phyloP scores from a whole-genome alignment of 2,888 invertebrate genomes.

The Dione juno region DNA sequence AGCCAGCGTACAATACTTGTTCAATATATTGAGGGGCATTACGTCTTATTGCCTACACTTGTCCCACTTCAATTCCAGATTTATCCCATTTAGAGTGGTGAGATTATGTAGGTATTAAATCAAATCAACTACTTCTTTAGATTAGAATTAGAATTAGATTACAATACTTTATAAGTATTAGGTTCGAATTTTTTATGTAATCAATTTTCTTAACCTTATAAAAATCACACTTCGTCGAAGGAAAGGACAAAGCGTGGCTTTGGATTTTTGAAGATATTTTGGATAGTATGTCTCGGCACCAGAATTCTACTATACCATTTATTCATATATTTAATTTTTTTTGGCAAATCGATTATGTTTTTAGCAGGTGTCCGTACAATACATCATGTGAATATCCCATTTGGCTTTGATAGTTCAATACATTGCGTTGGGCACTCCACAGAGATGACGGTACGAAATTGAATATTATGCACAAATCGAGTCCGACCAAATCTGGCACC shows the following conservation, averaged over 20 bases:
- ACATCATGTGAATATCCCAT: slow-evolving; percentile 29
- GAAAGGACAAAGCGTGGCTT: no score
- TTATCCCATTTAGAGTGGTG: background rate
- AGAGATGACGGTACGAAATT: slow-evolving; percentile 64
- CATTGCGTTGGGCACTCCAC: slow-evolving; percentile 57
- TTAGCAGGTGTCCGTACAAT: background rate
- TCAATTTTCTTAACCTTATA: no score
- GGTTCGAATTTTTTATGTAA: no score
- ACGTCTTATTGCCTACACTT: slow-evolving; percentile 2
- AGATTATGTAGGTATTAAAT: background rate
- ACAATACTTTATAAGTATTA: no score
- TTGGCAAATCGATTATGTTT: background rate
- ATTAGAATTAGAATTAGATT: background rate
- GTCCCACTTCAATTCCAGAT: background rate
- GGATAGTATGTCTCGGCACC: no score
- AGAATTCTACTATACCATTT: no score
- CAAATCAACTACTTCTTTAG: background rate
- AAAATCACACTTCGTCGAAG: no score
- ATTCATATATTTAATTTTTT: no score
- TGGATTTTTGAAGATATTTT: no score
- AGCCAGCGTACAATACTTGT: background rate
- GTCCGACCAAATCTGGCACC: slow-evolving; percentile 58
- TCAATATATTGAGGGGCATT: background rate
- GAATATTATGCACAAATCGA: slow-evolving; percentile 75
- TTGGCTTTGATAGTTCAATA: slow-evolving; percentile 54